phyloP scores from a whole-genome alignment of 2,113 vertebrate species.

The Nannospalax galili region DNA sequence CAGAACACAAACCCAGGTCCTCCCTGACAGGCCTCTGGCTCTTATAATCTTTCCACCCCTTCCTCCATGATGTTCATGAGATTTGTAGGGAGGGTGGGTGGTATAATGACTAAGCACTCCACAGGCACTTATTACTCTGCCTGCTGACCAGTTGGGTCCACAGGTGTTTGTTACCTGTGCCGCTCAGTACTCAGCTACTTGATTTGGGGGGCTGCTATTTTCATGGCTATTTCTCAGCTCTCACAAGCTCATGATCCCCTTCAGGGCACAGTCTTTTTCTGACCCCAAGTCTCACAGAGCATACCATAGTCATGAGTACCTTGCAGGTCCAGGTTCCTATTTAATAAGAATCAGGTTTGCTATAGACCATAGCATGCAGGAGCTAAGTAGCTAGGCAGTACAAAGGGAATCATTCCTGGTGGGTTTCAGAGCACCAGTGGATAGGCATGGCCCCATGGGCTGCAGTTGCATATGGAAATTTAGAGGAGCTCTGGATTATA shows the following conservation, averaged over 20 bases:
- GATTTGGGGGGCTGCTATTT: background rate
- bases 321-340: no score
- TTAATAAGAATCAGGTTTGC: background rate
- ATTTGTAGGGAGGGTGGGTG: no score
- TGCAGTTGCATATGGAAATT: background rate
- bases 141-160: no score
- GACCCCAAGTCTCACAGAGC: background rate
- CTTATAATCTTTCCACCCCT: no score
- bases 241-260: background rate
- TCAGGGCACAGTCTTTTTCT: background rate
- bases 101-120: no score
- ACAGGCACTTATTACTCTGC: no score
- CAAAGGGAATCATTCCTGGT: background rate
- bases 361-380: background rate
- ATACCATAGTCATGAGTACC: no score
- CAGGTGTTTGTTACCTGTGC: no score
- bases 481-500: background rate
- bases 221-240: background rate
- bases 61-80: no score
- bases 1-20: no score
- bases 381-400: background rate
- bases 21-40: no score
- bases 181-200: background rate
- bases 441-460: background rate
- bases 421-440: background rate